Conservation (phyloP, 2,888 invertebrate genomes). For the Eupithecia vulgata region DNA sequence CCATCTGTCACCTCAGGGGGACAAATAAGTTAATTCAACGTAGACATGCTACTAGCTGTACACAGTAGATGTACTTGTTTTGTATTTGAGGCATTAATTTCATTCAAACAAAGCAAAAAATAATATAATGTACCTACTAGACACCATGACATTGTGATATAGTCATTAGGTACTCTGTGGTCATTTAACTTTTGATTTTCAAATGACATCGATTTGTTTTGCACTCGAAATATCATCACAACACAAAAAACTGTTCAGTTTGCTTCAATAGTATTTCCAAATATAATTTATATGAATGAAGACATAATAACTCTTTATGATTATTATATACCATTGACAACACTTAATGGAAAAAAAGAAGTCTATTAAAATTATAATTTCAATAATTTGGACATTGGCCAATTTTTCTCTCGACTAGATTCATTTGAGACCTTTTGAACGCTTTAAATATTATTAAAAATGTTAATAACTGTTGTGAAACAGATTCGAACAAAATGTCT, state of each 20-base stretch:
- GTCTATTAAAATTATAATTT: neutral
- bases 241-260: slow-evolving; percentile 8
- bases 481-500: neutral
- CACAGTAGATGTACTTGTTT: neutral
- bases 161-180: slow-evolving; percentile 34
- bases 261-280: neutral
- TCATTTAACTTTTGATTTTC: slow-evolving; percentile 62
- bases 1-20: too few species aligned
- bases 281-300: neutral
- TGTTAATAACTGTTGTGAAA: neutral
- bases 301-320: neutral
- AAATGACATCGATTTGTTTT: slow-evolving; percentile 55
- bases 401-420: neutral
- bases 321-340: neutral
- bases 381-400: neutral
- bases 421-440: neutral
- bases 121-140: neutral
- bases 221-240: slow-evolving; percentile 33
- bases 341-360: neutral
- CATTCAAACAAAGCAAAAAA: neutral
- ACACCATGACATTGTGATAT: slow-evolving; percentile 18
- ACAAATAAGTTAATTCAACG: neutral
- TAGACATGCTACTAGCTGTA: neutral
- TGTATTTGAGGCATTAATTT: neutral
- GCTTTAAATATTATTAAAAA: neutral